A percentile compares a stretch with the other conserved stretches of the same genome.
Conservation (phyloP, 2,113 vertebrate genomes). For the Archocentrus centrarchus region DNA sequence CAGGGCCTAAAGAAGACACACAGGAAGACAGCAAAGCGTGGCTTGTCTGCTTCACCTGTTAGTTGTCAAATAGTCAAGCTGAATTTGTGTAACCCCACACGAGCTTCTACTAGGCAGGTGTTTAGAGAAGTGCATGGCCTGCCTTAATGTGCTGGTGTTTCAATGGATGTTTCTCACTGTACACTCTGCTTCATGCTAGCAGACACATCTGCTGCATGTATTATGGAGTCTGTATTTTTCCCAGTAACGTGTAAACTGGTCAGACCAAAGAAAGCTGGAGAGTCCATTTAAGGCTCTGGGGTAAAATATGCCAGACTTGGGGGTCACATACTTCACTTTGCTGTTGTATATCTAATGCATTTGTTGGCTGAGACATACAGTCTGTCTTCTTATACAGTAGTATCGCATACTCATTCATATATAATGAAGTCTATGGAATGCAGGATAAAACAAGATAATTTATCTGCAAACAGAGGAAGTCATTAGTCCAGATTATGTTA, state of each 20-base stretch:
- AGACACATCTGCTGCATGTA: background rate
- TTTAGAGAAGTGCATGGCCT: background rate
- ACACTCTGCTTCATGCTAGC: background rate
- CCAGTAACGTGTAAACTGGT: background rate
- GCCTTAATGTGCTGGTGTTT: background rate
- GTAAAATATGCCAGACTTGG: background rate
- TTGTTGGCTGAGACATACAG: too few relatives aligned
- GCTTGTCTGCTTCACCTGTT: background rate
- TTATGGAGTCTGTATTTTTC: background rate
- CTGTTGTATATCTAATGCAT: too few relatives aligned
- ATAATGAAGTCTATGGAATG: too few relatives aligned
- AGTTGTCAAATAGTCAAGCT: background rate
- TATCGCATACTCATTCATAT: too few relatives aligned
- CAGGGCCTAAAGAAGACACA: background rate
- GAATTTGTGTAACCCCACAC: background rate
- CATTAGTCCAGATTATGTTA: too few relatives aligned
- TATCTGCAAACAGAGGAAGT: too few relatives aligned
- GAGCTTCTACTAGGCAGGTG: too few relatives aligned
- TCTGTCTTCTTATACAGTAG: too few relatives aligned
- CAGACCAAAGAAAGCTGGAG: conserved; percentile 5
- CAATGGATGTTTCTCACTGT: background rate
- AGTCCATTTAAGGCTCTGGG: background rate
- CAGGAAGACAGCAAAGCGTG: background rate
- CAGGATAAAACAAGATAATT: too few relatives aligned
- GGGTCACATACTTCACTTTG: background rate